Conservation (phyloP, 1,140 invertebrate genomes). For the Notospermus geniculatus region DNA sequence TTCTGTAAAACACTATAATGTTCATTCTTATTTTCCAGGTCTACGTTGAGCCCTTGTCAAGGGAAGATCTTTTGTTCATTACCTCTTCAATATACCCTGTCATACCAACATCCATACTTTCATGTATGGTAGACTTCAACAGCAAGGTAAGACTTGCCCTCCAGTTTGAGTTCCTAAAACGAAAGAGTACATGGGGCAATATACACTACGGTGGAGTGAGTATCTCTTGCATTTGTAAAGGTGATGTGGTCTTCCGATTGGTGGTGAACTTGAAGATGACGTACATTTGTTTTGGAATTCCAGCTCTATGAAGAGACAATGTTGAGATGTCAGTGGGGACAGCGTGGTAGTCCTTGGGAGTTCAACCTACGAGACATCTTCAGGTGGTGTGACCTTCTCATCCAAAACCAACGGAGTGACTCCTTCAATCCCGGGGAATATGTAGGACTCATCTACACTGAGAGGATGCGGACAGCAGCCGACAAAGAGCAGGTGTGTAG, state of each 20-base stretch:
- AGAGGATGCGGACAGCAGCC: constrained; percentile 72
- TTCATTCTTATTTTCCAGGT: constrained; percentile 59
- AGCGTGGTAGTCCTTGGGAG: constrained; percentile 84
- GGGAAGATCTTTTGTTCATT: constrained; percentile 72
- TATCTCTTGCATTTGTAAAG: too few species aligned
- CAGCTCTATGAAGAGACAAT: constrained; percentile 66
- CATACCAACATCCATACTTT: constrained; percentile 59
- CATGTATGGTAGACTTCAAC: constrained; percentile 81
- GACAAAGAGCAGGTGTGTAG: constrained; percentile 67
- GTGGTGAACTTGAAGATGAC: not conserved
- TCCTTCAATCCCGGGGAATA: constrained; percentile 64
- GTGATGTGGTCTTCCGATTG: too few species aligned
- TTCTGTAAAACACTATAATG: too few species aligned
- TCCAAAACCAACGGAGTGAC: constrained; percentile 19
- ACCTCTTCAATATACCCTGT: constrained; percentile 54
- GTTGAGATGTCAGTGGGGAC: constrained; percentile 65
- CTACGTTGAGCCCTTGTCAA: constrained; percentile 77
- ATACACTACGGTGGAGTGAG: too few species aligned
- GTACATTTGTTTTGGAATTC: constrained; percentile 8
- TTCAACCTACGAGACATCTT: constrained; percentile 94
- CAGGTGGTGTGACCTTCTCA: constrained; percentile 80
- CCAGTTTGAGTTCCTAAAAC: too few species aligned
- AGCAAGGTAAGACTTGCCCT: constrained; percentile 54
- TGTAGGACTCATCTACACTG: constrained; percentile 75
- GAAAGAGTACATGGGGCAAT: not conserved